These are phyloP conservation scores for Rhagophthalmus giganteus DNA, from an alignment of 2,888 invertebrate species.

Conservation along the genomic window DNA sequence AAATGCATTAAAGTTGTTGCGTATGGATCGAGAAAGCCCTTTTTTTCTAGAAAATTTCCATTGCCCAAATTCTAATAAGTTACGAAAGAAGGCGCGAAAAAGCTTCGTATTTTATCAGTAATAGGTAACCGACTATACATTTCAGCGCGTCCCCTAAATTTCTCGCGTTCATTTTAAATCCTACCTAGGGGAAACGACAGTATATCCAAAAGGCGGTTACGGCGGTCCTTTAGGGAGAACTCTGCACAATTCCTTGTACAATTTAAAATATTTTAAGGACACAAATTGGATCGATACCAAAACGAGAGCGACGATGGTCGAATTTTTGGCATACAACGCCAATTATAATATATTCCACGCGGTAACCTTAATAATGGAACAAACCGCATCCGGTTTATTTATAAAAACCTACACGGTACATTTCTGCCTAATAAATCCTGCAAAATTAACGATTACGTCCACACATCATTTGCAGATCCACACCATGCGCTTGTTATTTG, in stretches of 20 bases:
- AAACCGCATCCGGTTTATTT: slow-evolving; percentile 29
- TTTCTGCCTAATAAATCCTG: too few relatives aligned
- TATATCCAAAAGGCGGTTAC: slow-evolving; percentile 35
- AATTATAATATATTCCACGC: slow-evolving; percentile 35
- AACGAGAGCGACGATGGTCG: slow-evolving; percentile 33
- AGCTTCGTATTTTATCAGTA: too few relatives aligned
- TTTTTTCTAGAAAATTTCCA: too few relatives aligned
- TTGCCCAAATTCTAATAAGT: too few relatives aligned
- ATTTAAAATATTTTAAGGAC: slow-evolving; percentile 22
- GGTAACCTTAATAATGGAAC: slow-evolving; percentile 32
- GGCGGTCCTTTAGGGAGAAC: slow-evolving; percentile 29
- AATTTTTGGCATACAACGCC: slow-evolving; percentile 36
- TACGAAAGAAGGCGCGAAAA: too few relatives aligned
- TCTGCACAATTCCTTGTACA: slow-evolving; percentile 29
- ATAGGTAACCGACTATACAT: too few relatives aligned
- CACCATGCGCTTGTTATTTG: slow-evolving; percentile 30
- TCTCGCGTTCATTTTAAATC: neutral
- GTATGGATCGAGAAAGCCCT: too few relatives aligned
- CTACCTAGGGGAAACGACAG: slow-evolving; percentile 26
- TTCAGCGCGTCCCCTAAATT: neutral
- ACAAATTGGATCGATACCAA: slow-evolving; percentile 33
- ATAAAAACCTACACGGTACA: slow-evolving; percentile 23
- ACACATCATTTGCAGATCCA: too few relatives aligned
- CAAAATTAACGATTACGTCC: too few relatives aligned
- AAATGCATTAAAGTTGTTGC: too few relatives aligned